phyloP scores from a whole-genome alignment of 2,113 vertebrate species.

The Ardeotis arabs region DNA sequence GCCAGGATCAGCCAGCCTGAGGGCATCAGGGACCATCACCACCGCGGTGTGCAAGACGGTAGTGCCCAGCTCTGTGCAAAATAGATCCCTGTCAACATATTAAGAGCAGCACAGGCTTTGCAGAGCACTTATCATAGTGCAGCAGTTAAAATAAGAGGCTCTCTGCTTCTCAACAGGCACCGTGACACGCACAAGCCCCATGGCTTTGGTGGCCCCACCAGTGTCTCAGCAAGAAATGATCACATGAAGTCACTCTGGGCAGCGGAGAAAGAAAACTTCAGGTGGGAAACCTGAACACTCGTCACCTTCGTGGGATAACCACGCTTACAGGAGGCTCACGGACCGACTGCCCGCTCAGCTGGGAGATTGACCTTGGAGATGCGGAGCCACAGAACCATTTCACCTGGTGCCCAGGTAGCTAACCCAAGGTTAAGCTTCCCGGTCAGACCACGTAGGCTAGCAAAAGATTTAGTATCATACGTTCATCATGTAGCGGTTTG shows the following conservation, averaged over 20 bases:
- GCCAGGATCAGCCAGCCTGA: neutral
- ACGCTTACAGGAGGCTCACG: neutral
- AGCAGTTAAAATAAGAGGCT: neutral
- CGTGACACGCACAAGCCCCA: fast-evolving
- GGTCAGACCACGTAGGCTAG: fast-evolving
- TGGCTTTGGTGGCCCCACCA: fast-evolving
- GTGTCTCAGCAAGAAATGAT: fast-evolving
- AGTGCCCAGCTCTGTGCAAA: neutral
- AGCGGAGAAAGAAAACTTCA: neutral
- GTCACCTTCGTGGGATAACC: neutral
- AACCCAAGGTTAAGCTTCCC: neutral
- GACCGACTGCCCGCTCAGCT: neutral
- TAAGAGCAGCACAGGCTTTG: neutral
- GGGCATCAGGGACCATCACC: neutral
- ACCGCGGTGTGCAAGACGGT: fast-evolving
- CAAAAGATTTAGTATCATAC: neutral
- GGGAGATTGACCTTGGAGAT: neutral
- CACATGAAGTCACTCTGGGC: fast-evolving
- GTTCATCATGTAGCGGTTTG: neutral
- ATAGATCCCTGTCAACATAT: fast-evolving
- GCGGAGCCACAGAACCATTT: neutral
- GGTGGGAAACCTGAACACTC: neutral
- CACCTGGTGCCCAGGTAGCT: neutral
- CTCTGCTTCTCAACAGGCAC: fast-evolving
- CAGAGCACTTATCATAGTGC: neutral